Evolutionary conservation across 1,140 invertebrate species (phyloP), one percentile per base, ranked within the genome.

Genomic region (Sycophaga agraensis): DNA sequence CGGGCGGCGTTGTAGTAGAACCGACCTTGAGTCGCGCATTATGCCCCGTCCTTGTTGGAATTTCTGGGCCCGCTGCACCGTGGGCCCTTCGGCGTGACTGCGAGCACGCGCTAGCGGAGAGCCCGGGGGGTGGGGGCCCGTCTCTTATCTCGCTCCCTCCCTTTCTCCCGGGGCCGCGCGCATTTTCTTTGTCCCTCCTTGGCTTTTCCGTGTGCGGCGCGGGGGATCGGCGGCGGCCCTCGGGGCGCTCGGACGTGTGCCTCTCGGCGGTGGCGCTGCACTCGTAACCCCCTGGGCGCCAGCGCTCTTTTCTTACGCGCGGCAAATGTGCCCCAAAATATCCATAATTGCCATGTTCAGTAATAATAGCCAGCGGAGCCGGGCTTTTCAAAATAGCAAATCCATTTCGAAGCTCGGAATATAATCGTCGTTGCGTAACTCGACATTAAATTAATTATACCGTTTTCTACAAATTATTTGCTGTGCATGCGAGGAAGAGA

Each of bases 1-100:
- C 68, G 65, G 67, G 64, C 54, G 72, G 73, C 78, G 76, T 60
- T 70, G 75, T 79, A 78, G 77, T 81, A 81, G 73, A 79, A 75
- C 72, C 78, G 79, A 81, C 79, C 79, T 81, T 81, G 79, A 80
- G 74, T 78, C 76, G 76, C 76, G 70, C 74, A 77, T 76, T 75
- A 78, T 74, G 71, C 69, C 66, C 66, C 75, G 72, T 75, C 77
- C 74, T 79, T 75, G 75, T 75, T 79, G 79, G 77, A 81, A 81
- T 81, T 78, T 80, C 74, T 80, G 73, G 73, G 68, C 68, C 68
- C 70, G 58, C 64, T 45, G 16, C 17, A 42, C 28, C 28, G 39
- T 43, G 67, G 72, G 63, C 69, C 68, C 73, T 74, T 77, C 73
- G 71, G 73, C 71, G 63, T 72, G 70, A 73, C 72, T 75, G 69